phyloP scores from a whole-genome alignment of 2,888 invertebrate species.

The Syritta pipiens region DNA sequence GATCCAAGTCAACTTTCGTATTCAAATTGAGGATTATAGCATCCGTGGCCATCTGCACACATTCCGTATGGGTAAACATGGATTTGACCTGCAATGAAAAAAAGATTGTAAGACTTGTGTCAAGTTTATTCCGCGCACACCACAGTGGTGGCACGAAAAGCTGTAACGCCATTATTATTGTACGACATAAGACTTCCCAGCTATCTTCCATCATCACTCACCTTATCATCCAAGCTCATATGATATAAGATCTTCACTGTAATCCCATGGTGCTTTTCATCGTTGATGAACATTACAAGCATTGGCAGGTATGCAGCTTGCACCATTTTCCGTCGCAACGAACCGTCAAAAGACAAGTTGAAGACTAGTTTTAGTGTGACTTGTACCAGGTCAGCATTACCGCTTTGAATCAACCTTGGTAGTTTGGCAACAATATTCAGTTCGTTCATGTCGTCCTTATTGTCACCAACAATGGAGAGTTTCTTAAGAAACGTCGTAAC shows the following conservation, averaged over 20 bases:
- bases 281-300: slow-evolving; percentile 92
- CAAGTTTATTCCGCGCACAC: no score
- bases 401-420: slow-evolving; percentile 87
- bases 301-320: slow-evolving; percentile 93
- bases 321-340: slow-evolving; percentile 92
- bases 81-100: slow-evolving; percentile 85
- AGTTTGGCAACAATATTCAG: slow-evolving; percentile 90
- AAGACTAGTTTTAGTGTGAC: slow-evolving; percentile 93
- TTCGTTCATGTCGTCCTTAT: slow-evolving; percentile 94
- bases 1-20: slow-evolving; percentile 84
- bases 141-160: no score
- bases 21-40: slow-evolving; percentile 88
- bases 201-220: slow-evolving; percentile 48
- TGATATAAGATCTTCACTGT: slow-evolving; percentile 93
- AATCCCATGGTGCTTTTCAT: slow-evolving; percentile 88
- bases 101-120: no score
- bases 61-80: slow-evolving; percentile 96
- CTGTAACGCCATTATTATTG: no score
- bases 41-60: slow-evolving; percentile 90
- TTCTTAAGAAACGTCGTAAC: slow-evolving; percentile 97
- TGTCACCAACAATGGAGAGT: slow-evolving; percentile 95
- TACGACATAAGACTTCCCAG: no score
- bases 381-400: slow-evolving; percentile 82
- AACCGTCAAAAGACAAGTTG: slow-evolving; percentile 97
- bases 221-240: slow-evolving; percentile 93